Evolutionary conservation across 2,888 invertebrate species (phyloP), one percentile per base, ranked within the genome.

Genomic region (Chloroclystis v-ata): DNA sequence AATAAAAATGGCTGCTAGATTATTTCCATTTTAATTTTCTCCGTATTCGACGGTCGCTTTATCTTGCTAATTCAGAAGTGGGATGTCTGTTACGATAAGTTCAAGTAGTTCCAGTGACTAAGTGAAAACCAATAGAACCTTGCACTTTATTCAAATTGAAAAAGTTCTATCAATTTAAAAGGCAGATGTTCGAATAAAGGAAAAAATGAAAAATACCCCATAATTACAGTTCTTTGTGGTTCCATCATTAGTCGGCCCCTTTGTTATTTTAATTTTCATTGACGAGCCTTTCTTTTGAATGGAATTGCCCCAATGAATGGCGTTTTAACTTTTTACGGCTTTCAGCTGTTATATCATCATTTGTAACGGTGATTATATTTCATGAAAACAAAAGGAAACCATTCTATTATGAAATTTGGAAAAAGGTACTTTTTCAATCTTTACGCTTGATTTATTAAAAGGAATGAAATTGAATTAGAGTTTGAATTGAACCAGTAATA

Each of bases 1-100:
- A 62, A 68, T 64, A 66, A 69, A 69, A 67, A 63, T 57, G 57
- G 60, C 61, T 54, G 55, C 59, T 57, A 60, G 60, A 59, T 16
- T 64, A 69, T 67, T 71, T 69, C 63, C 66, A 66, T 72, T 72
- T 64, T 59, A 68, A 70, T 68, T 72, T 66, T 56, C 62, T 56
- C 54, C 59, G 63, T 54, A 60, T 60, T 62, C 56, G 56, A 54
- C 57, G 63, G 58, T 55, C 55, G 57, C 59, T 67, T 70, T 70
- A 63, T 63, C 67, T 67, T 60, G 48, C 53, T 62, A 69, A 69
- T 69, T 62, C 52, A 55, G 63, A 60, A 66, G 57, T 47, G 52
- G 52, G 50, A 59, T 47, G 53, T 47, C 38, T 54, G 39, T 47
- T 42, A 13, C 35, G 49, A 57, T 59, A 60, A 54, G 49, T 45